Percentiles rank a stretch among this genome's conserved stretches.
Conservation (phyloP, 2,797 vertebrate genomes). For the Enteromius treurensis region DNA sequence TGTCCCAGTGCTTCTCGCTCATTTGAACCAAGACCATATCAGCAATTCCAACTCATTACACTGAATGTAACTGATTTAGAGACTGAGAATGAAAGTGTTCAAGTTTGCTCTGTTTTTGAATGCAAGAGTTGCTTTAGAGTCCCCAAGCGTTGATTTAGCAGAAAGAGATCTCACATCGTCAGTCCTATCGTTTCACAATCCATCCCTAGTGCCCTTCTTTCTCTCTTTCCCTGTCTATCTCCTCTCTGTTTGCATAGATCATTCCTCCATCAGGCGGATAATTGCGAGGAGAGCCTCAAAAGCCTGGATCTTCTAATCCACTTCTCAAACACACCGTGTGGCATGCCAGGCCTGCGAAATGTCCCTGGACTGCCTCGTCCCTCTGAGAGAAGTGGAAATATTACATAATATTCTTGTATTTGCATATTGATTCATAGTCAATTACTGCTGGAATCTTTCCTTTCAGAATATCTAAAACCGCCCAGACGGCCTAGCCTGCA, state of each 20-base stretch:
- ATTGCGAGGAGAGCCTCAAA: slow-evolving; percentile 55
- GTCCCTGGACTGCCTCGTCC: neutral
- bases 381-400: slow-evolving; percentile 7
- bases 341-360: slow-evolving; percentile 62
- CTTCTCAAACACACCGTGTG: slow-evolving; percentile 54
- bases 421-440: slow-evolving; percentile 31
- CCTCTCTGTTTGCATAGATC: slow-evolving; percentile 58
- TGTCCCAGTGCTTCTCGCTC: neutral
- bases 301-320: slow-evolving; percentile 55
- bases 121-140: slow-evolving; percentile 19
- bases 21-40: slow-evolving; percentile 1
- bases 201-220: slow-evolving; percentile 8
- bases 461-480: slow-evolving; percentile 32
- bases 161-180: slow-evolving; percentile 30
- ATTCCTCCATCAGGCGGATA: slow-evolving; percentile 56
- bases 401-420: slow-evolving; percentile 15
- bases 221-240: slow-evolving; percentile 36
- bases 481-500: slow-evolving; percentile 15
- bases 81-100: slow-evolving; percentile 29
- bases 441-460: slow-evolving; percentile 15
- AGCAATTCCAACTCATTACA: slow-evolving; percentile 40
- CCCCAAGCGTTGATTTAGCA: slow-evolving; percentile 13
- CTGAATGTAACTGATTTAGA: slow-evolving; percentile 37
- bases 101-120: neutral
- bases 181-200: slow-evolving; percentile 27